These are phyloP conservation scores for Mesitornis unicolor DNA, from an alignment of 2,113 vertebrate genomes.

Conservation along the genomic window DNA sequence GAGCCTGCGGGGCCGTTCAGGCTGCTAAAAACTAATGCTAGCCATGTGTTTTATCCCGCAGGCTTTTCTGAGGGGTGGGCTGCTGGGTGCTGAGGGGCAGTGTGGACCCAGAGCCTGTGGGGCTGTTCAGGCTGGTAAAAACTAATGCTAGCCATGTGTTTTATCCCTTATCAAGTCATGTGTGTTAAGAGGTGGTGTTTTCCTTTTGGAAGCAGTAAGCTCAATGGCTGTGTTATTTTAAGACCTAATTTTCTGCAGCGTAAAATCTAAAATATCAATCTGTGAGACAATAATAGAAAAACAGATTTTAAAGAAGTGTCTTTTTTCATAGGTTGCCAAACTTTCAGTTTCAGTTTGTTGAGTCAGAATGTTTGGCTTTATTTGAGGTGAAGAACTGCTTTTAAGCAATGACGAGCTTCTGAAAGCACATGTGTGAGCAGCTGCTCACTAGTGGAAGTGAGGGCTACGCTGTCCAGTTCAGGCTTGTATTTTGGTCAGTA, in stretches of 20 bases:
- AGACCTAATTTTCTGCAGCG: accelerated
- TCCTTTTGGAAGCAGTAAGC: accelerated
- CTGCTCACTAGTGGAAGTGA: not conserved
- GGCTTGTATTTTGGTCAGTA: accelerated
- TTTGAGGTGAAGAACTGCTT: accelerated
- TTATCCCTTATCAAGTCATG: accelerated
- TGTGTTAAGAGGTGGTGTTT: accelerated
- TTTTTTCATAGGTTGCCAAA: accelerated
- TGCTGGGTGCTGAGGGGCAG: accelerated
- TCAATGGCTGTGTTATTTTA: not conserved
- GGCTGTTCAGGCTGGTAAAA: accelerated
- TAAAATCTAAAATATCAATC: not conserved
- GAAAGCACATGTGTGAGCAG: not conserved
- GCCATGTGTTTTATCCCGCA: too few relatives aligned
- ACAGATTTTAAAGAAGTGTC: accelerated
- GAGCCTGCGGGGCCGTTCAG: accelerated
- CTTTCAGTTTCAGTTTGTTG: accelerated
- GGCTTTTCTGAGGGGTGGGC: too few relatives aligned
- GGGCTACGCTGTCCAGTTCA: accelerated
- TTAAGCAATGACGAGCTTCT: accelerated
- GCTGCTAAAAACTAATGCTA: accelerated
- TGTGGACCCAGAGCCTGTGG: too few relatives aligned
- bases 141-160: too few relatives aligned
- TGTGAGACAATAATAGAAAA: accelerated
- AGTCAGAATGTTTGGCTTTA: accelerated